These are phyloP conservation scores for Zaprionus nigranus DNA, from an alignment of 1,140 invertebrate species.

Conservation along the genomic window DNA sequence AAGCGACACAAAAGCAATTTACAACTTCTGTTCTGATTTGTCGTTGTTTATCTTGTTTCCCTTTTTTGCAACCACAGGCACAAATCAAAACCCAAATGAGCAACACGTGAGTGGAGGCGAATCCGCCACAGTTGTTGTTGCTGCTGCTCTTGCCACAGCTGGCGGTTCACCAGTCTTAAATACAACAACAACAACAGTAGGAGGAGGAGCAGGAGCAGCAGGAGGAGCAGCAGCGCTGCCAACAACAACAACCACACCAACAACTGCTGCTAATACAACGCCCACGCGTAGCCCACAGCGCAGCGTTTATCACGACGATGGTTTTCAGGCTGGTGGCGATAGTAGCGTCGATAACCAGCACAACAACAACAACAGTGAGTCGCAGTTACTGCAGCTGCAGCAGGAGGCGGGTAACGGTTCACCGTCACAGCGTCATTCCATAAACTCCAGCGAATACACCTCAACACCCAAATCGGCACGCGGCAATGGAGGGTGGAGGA, in stretches of 20 bases:
- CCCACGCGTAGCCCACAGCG: constrained; percentile 72
- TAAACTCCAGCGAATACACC: constrained; percentile 74
- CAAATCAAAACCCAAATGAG: constrained; percentile 81
- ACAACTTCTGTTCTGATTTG: constrained; percentile 5
- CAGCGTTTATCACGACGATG: constrained; percentile 71
- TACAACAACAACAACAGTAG: constrained; percentile 41
- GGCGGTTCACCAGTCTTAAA: constrained; percentile 55
- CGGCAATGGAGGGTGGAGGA: constrained; percentile 38
- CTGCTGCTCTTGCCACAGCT: constrained; percentile 40
- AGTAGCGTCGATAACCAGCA: constrained; percentile 44
- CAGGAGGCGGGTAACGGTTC: constrained; percentile 52
- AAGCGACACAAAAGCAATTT: constrained; percentile 22
- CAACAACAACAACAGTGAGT: constrained; percentile 31
- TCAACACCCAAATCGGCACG: constrained; percentile 75
- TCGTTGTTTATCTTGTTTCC: constrained; percentile 6
- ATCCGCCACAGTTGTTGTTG: constrained; percentile 46
- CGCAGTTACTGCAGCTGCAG: constrained; percentile 26
- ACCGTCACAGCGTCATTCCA: constrained; percentile 72
- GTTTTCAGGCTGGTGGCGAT: constrained; percentile 64
- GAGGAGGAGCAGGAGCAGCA: background rate
- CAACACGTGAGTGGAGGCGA: constrained; percentile 67
- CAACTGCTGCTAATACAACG: constrained; percentile 36
- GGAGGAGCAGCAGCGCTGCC: constrained; percentile 2
- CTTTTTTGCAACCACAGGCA: constrained; percentile 58
- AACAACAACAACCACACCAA: background rate